A percentile compares a stretch with the other conserved stretches of the same genome.
Conservation (phyloP, 1,140 invertebrate species). For the Nasonia longicornis region DNA sequence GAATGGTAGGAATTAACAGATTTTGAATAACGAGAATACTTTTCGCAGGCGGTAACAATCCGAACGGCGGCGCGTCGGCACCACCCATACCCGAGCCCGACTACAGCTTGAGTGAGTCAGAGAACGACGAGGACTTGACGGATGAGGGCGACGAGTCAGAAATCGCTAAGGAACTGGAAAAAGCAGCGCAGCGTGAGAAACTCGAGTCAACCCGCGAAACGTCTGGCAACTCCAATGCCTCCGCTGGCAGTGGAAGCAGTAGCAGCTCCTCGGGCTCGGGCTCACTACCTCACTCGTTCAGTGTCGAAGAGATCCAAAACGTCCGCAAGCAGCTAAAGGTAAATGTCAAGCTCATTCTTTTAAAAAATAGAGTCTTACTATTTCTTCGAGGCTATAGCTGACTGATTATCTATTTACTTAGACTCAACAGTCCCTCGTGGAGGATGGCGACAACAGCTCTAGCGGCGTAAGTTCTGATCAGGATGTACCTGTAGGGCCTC, state of each 20-base stretch:
- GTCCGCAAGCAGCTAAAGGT: constrained; percentile 82
- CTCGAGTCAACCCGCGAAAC: constrained; percentile 65
- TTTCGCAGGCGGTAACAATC: constrained; percentile 13
- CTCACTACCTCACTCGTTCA: constrained; percentile 85
- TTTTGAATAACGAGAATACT: neutral
- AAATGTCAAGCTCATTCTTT: neutral
- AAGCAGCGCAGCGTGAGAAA: constrained; percentile 64
- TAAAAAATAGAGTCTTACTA: too few species aligned
- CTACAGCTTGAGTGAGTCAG: constrained; percentile 86
- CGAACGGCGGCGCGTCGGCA: constrained; percentile 52
- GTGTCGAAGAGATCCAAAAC: constrained; percentile 89
- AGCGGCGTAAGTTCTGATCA: constrained; percentile 89
- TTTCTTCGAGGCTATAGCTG: too few species aligned
- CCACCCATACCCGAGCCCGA: constrained; percentile 91
- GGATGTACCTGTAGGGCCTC: constrained; percentile 72
- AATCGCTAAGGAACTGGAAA: constrained; percentile 66
- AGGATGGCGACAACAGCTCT: constrained; percentile 88
- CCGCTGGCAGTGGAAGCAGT: constrained; percentile 67
- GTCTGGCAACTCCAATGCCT: constrained; percentile 66
- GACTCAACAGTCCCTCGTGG: constrained; percentile 70
- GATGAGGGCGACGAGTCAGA: constrained; percentile 74
- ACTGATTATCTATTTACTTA: constrained; percentile 47
- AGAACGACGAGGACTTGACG: constrained; percentile 66
- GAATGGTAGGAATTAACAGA: neutral
- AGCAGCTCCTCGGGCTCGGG: constrained; percentile 73